Base-by-base conservation (phyloP, 2,888 invertebrate genomes). In the Pristionchus arcanus region DNA sequence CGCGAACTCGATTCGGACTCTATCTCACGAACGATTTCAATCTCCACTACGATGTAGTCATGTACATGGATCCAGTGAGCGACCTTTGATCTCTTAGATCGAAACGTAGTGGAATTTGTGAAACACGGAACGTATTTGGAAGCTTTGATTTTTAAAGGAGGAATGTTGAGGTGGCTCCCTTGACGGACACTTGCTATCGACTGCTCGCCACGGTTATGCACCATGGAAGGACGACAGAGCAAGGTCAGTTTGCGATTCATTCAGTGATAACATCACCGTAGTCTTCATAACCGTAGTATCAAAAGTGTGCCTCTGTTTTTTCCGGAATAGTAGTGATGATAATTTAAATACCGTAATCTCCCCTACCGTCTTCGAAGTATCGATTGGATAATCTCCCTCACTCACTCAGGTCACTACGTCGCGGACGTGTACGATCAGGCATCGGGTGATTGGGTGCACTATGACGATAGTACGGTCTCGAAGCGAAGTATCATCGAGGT, bases 41-140 rank as follows among this genome's bases (percentile, higher is more conserved):
- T 28, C 31, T 42, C n/a, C 87, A 87, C 87, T 87, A 87, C 42
- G 87, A 87, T 28, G 42, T 53, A 2, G 87, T 87, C 42, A 87
- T 4, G 42, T 68, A 42, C 28, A 87, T 87, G 63, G 49, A n/a
- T 28, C 37, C 49, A 1, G 87, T 87, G 87, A 68, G 87, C 68
- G 16, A 19, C 7, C 9, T 81, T 49, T n/a, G 9, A 37, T 31
- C 42, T 19, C 34, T 9, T n/a, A 42, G 42, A 49, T 42, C 19
- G 31, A 71, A 71, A 28, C 11, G 34, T 25, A 37, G 42, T 63
- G n/a, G n/a, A 63, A 21, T 19, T 63, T 0, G 63, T 63, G 63
- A 63, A 63, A 4, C 63, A 5, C 5, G n/a, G n/a, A 63, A n/a
- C 21, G n/a, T 63, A n/a, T n/a, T n/a, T n/a, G 25, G 63, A 4